Evolutionary conservation across 2,888 invertebrate species (phyloP), one percentile per base, ranked within the genome.

Genomic region (Tortricodes alternella): DNA sequence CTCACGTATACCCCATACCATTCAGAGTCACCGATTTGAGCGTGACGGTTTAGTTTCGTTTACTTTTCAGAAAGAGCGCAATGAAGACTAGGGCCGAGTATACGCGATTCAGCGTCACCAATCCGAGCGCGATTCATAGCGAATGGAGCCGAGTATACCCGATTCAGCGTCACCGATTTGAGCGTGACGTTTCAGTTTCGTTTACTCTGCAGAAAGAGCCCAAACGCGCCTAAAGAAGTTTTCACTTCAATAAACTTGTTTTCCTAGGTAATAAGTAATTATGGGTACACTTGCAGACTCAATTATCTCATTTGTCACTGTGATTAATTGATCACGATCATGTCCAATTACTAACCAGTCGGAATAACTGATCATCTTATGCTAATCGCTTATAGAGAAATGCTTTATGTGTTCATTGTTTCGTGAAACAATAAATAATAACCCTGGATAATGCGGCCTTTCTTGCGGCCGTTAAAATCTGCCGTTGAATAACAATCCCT

Each of bases 361-460:
- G 56, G 50, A 46, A 73, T 71, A 73, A 72, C 69, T 74, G 66
- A 74, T 76, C 78, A 76, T 77, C 73, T 76, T 74, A 81, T 80
- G 80, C 76, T 81, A 83, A 85, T 79, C 69, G 85, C 85, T 85
- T 82, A 71, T 83, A 82, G 81, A 78, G 76, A 81, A 82, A 78
- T 80, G 85, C 81, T 87, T 86, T 85, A 85, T 79, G 77, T 83
- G 81, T 81, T 72, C 77, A 83, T 85, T 88, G 87, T 88, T 78
- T 74, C 70, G 78, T 78, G 77, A 71, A 77, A 83, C 77, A 78
- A 85, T 85, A 83, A 83, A 83, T 81, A 76, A 77, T 74, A 66
- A 63, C 27, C 44, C 49, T 44, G 56, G 49, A 37, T 38, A 8
- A 24, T 35, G 18, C 46, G 39, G 32, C 50, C 56, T 44, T 38